phyloP scores from a whole-genome alignment of 2,797 vertebrate genomes.

The Enteromius unitaeniatus region DNA sequence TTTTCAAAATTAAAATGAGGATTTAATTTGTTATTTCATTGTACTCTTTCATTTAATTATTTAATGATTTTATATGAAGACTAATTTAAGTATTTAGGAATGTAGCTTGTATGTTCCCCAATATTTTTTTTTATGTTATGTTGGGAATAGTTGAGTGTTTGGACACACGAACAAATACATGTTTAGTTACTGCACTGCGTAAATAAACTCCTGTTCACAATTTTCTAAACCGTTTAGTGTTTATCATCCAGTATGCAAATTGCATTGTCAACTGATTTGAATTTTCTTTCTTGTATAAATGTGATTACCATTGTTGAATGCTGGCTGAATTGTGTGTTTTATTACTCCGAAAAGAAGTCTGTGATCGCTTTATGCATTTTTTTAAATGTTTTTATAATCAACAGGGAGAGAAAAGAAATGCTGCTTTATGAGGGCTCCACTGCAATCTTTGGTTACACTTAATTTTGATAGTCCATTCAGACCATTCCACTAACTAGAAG shows the following conservation, averaged over 20 bases:
- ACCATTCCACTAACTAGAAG: no score
- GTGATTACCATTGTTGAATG: slow-evolving; percentile 47
- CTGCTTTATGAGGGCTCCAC: neutral
- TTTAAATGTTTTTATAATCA: neutral
- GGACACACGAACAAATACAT: slow-evolving; percentile 4
- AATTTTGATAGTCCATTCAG: no score
- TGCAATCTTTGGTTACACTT: neutral
- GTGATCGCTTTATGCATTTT: neutral
- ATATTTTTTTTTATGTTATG: neutral
- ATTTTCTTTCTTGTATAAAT: slow-evolving; percentile 59
- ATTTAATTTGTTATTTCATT: neutral
- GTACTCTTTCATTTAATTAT: slow-evolving; percentile 29
- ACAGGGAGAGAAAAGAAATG: neutral
- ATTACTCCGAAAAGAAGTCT: neutral
- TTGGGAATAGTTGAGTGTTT: slow-evolving; percentile 9
- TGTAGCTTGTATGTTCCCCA: slow-evolving; percentile 16
- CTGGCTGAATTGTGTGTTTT: slow-evolving; percentile 54
- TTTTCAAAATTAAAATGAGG: slow-evolving; percentile 19
- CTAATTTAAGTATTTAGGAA: slow-evolving; percentile 39
- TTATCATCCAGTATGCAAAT: slow-evolving; percentile 7
- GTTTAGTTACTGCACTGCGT: slow-evolving; percentile 20
- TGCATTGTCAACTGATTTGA: slow-evolving; percentile 25
- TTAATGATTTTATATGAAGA: slow-evolving; percentile 50
- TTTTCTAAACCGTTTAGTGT: neutral
- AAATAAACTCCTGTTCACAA: slow-evolving; percentile 6